Evolutionary conservation across 2,797 vertebrate species (phyloP).

Genomic region (Acanthornis magna): DNA sequence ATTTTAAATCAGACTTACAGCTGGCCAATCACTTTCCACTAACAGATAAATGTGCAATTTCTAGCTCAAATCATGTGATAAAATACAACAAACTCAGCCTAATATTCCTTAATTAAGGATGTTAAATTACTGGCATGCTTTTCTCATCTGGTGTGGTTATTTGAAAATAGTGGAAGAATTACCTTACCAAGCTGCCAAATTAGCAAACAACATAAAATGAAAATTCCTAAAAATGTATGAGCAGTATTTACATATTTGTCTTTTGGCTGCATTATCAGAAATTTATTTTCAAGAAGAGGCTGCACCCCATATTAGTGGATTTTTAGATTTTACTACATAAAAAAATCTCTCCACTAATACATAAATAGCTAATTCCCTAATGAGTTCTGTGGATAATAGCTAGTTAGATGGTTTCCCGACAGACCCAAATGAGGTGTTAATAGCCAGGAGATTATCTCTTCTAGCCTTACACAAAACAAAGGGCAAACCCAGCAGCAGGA

Average conservation of each 20-base stretch:
- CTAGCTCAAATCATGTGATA: background rate
- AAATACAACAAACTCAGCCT: background rate
- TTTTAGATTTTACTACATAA: background rate
- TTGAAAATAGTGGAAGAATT: background rate
- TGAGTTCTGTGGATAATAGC: background rate
- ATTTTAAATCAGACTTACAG: background rate
- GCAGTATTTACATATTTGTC: background rate
- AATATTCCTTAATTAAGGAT: background rate
- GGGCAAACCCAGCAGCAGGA: background rate
- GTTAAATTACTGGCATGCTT: background rate
- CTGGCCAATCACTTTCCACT: background rate
- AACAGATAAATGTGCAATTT: background rate
- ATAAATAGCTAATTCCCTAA: conserved; percentile 17
- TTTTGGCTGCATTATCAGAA: background rate
- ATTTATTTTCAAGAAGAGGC: background rate
- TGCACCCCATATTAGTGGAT: background rate
- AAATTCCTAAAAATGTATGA: background rate
- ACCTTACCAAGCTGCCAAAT: background rate
- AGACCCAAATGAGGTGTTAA: conserved; percentile 9
- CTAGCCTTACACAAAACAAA: conserved; percentile 11
- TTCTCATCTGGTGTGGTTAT: background rate
- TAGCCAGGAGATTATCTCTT: conserved; percentile 15
- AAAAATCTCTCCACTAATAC: background rate
- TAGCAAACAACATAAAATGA: background rate
- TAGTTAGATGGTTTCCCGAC: background rate